phyloP scores from a whole-genome alignment of 2,797 vertebrate genomes.

The Amazonetta brasiliensis region DNA sequence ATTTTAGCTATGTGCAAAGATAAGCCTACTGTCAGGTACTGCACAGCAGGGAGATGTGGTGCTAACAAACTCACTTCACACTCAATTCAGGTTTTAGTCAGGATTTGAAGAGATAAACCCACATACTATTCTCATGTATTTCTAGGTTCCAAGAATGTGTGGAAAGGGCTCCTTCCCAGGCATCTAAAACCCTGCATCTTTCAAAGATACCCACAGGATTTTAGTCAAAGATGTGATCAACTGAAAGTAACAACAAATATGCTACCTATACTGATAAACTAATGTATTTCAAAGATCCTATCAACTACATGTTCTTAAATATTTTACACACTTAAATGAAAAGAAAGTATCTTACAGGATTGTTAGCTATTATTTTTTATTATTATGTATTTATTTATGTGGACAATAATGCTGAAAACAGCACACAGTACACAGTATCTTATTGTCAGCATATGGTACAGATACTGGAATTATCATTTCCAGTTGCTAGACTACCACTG shows the following conservation, averaged over 20 bases:
- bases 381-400: background rate
- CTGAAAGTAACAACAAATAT: background rate
- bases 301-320: background rate
- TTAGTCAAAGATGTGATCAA: background rate
- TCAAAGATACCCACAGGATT: background rate
- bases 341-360: background rate
- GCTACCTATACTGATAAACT: background rate
- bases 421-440: background rate
- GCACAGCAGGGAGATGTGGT: background rate
- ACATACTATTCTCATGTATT: background rate
- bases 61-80: background rate
- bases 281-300: background rate
- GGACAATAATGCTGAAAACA: background rate
- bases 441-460: background rate
- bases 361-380: background rate
- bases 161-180: background rate
- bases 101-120: background rate
- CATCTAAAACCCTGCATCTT: background rate
- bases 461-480: background rate
- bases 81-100: background rate
- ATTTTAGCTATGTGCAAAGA: background rate
- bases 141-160: background rate
- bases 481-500: background rate
- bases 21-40: background rate
- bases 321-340: background rate